Evolutionary conservation across 1,140 invertebrate genomes (phyloP).

Genomic region (Aricia agestis): DNA sequence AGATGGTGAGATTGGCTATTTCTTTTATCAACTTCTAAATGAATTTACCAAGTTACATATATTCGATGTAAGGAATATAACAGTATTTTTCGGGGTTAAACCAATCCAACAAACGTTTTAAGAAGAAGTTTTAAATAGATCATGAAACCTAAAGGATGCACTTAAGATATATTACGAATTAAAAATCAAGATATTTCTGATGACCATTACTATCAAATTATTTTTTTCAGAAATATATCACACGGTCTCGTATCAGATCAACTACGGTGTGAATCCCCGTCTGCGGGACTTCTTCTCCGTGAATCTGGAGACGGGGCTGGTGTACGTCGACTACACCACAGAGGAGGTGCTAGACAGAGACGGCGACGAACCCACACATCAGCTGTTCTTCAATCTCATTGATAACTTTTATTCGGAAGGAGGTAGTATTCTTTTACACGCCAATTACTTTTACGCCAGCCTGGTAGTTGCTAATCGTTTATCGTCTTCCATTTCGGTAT

Average conservation of each 20-base stretch:
- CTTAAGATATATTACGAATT: no score
- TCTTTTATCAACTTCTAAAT: neutral
- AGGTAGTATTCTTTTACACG: constrained; percentile 43
- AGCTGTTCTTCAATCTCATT: constrained; percentile 66
- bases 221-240: constrained; percentile 51
- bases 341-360: constrained; percentile 71
- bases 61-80: no score
- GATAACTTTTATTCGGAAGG: constrained; percentile 74
- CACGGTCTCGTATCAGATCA: constrained; percentile 61
- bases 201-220: no score
- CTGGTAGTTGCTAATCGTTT: no score
- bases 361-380: constrained; percentile 52
- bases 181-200: no score
- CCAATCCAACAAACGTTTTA: no score
- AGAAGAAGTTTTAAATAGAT: no score
- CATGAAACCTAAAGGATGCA: no score
- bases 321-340: constrained; percentile 62
- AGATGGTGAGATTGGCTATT: constrained; percentile 57
- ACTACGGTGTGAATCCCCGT: constrained; percentile 57
- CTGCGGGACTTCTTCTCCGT: constrained; percentile 69
- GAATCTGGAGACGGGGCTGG: constrained; percentile 53
- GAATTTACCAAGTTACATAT: no score
- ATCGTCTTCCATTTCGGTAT: no score
- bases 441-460: neutral
- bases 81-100: no score